phyloP scores from a whole-genome alignment of 2,797 vertebrate species.

The Pangasius djambal region DNA sequence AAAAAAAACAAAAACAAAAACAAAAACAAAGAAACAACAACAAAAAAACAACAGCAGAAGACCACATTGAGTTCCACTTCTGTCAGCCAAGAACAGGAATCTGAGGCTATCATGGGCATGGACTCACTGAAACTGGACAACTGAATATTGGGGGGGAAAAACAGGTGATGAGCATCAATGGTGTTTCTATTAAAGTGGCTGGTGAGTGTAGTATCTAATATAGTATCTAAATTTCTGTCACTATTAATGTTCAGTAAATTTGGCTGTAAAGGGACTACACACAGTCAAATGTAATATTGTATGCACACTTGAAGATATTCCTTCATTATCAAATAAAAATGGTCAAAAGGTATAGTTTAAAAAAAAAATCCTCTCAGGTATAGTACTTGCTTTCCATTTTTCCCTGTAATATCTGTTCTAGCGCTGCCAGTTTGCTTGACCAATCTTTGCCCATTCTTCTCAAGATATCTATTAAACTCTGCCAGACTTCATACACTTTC shows the following conservation, averaged over 20 bases:
- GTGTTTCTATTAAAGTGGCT: neutral
- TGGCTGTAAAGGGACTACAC: neutral
- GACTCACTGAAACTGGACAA: neutral
- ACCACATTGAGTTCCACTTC: neutral
- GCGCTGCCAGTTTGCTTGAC: neutral
- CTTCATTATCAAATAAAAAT: neutral
- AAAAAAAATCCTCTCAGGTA: neutral
- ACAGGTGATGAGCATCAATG: neutral
- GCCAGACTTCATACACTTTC: neutral
- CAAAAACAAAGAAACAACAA: neutral
- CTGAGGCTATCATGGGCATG: neutral
- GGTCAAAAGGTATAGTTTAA: too few relatives aligned
- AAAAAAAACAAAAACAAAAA: conserved; percentile 7
- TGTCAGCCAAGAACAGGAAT: neutral
- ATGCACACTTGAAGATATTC: neutral
- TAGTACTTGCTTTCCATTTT: neutral
- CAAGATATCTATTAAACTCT: neutral
- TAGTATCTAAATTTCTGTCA: neutral
- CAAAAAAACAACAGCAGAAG: neutral
- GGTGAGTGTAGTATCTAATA: neutral
- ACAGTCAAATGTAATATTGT: neutral
- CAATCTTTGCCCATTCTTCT: neutral
- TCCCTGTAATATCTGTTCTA: neutral
- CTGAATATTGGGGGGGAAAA: neutral
- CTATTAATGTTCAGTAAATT: neutral